Evolutionary conservation across 2,888 invertebrate genomes (phyloP), one percentile per base, ranked within the genome.

Genomic region (Monochamus alternatus): DNA sequence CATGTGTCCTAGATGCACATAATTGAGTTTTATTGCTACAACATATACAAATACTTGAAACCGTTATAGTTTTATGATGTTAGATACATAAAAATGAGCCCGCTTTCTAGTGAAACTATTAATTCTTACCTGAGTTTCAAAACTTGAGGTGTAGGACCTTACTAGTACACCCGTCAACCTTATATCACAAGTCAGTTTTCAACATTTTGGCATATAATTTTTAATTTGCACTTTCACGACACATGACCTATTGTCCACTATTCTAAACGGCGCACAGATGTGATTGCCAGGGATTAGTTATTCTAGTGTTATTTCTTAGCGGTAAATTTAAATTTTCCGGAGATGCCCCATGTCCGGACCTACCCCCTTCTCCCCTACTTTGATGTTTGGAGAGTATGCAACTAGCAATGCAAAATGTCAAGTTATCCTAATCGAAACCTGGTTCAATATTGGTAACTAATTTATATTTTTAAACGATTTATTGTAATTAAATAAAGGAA

Each of bases 1-100:
- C 68, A 67, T 58, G 67, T 68, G 58, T 22, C 67, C 31, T 74
- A 74, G 59, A 5, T 55, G 55, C 55, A 55, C 55, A 55, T 14
- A 55, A 55, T 55, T 55, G 55, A 7, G 55, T 55, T 55, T 7
- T 55, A 55, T 55, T 12, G 55, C 55, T 12, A 55, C 55, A 55
- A 55, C 55, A 55, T n/a, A 3, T 55, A n/a, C 55, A 55, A 55
- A 55, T 12, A 55, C 55, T 4, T 55, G 55, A 12, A 55, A 55
- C 55, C 14, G 55, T 55, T 55, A 55, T 55, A 55, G n/a, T 55
- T 55, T 55, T 55, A 12, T 55, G 55, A 55, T 5, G 55, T 55
- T 55, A 55, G 55, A 55, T 55, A 55, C 12, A 55, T 55, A 55
- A 55, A 55, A 55, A n/a, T n/a, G 4, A 14, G 55, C 55, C n/a